Evolutionary conservation across 2,113 vertebrate genomes (phyloP), one percentile per base, ranked within the genome.

Genomic region (Tichodroma muraria): DNA sequence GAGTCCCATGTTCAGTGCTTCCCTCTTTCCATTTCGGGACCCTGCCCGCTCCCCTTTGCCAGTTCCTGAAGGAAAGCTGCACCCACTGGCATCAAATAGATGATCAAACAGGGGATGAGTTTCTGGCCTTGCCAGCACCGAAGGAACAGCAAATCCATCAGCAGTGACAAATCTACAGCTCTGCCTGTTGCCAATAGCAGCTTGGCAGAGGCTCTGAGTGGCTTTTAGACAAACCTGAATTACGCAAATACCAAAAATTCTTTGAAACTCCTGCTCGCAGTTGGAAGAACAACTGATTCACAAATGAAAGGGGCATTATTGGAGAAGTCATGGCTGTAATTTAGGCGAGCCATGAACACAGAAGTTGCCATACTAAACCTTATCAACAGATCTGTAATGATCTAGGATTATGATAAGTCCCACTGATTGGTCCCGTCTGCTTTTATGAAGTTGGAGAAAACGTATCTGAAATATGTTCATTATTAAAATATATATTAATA

Each of bases 171-270:
- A 89, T 78, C 84, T 7, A 1, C 63, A 47, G 75, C 60, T 66
- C 64, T 78, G 83, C 35, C 83, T 75, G 64, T 42, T 93, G 92
- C 94, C 80, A 92, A 1, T 11, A 70, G 64, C 30, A 83, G 76
- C 83, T 94, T 95, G 90, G 90, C 95, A 94, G 71, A 78, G 64
- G 21, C 52, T 91, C 5, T 4, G 54, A 25, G 76, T 15, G 35
- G 63, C 94, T 90, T 90, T 93, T 80, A 75, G 60, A 71, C 64
- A 75, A 92, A 94, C 90, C 91, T 91, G 89, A 85, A 95, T 85
- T 91, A 90, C 57, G 31, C 61, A 76, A 93, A 96, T 96, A 44
- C 95, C 95, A 96, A 95, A 90, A 96, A 95, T 96, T 90, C 94
- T 92, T 96, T 96, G 85, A 83, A 77, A 80, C 38, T 90, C 82